Conservation (phyloP, 2,113 vertebrate species). For the Ptilonorhynchus violaceus region DNA sequence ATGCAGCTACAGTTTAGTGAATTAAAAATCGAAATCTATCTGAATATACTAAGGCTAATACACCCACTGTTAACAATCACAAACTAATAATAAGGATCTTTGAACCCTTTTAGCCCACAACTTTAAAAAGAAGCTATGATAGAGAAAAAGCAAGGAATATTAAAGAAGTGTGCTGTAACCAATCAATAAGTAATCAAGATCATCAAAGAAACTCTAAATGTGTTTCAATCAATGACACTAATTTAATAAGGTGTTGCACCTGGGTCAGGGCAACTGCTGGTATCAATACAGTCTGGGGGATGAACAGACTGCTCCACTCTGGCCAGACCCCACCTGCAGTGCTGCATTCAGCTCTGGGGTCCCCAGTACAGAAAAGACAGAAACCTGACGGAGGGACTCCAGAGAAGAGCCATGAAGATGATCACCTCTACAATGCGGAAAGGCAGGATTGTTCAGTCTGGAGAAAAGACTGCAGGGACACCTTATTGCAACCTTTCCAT, state of each 20-base stretch:
- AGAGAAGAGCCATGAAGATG: not conserved
- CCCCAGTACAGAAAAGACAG: not conserved
- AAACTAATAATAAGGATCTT: not conserved
- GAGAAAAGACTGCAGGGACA: not conserved
- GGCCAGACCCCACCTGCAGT: fast-evolving
- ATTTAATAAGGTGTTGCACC: not conserved
- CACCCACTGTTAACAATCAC: not conserved
- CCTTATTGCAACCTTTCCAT: fast-evolving
- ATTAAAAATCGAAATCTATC: not conserved
- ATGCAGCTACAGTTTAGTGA: not conserved
- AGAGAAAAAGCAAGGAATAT: not conserved
- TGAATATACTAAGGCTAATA: not conserved
- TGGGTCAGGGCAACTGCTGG: fast-evolving
- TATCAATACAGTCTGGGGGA: too few species aligned
- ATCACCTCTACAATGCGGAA: not conserved
- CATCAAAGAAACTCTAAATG: not conserved
- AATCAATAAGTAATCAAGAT: not conserved
- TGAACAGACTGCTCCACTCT: not conserved
- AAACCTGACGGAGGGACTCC: fast-evolving
- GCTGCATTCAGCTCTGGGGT: not conserved
- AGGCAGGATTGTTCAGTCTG: not conserved
- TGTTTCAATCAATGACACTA: not conserved
- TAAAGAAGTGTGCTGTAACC: not conserved
- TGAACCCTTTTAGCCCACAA: not conserved
- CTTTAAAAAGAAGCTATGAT: not conserved